phyloP scores from a whole-genome alignment of 2,888 invertebrate genomes.

The Rhagium mordax region DNA sequence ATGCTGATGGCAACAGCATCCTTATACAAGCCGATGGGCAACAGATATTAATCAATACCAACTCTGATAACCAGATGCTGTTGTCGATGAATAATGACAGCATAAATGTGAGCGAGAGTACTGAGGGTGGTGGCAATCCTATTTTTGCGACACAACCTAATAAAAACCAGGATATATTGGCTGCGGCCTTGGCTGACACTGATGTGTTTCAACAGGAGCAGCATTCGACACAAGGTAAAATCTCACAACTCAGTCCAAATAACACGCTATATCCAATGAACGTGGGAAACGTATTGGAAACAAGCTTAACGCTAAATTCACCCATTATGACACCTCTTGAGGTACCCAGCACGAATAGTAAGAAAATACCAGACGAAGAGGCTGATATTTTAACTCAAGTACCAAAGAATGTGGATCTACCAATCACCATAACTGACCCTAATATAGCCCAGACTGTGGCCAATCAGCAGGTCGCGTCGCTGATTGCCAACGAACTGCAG shows the following conservation, averaged over 20 bases:
- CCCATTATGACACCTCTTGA: slow-evolving; percentile 89
- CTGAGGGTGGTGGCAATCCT: slow-evolving; percentile 62
- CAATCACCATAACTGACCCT: slow-evolving; percentile 85
- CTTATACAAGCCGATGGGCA: slow-evolving; percentile 70
- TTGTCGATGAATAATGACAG: slow-evolving; percentile 59
- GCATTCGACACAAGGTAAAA: slow-evolving; percentile 65
- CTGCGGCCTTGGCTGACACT: slow-evolving; percentile 83
- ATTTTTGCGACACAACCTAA: slow-evolving; percentile 63
- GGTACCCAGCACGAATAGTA: slow-evolving; percentile 74
- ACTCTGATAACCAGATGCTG: slow-evolving; percentile 64
- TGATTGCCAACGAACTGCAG: slow-evolving; percentile 62
- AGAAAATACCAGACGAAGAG: slow-evolving; percentile 65
- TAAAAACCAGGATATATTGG: slow-evolving; percentile 80
- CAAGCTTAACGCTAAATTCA: slow-evolving; percentile 82
- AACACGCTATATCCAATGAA: slow-evolving; percentile 75
- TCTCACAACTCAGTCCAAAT: slow-evolving; percentile 73
- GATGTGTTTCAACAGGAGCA: slow-evolving; percentile 77
- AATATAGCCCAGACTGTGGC: slow-evolving; percentile 76
- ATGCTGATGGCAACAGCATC: slow-evolving; percentile 67
- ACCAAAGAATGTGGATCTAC: slow-evolving; percentile 81
- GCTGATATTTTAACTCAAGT: slow-evolving; percentile 65
- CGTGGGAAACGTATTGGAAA: slow-evolving; percentile 80
- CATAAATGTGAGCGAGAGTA: slow-evolving; percentile 52
- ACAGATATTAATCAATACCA: slow-evolving; percentile 69
- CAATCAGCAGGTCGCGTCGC: slow-evolving; percentile 64